Evolutionary conservation across 2,797 vertebrate species (phyloP), one percentile per base, ranked within the genome.

Genomic region (Distichodus sexfasciatus): DNA sequence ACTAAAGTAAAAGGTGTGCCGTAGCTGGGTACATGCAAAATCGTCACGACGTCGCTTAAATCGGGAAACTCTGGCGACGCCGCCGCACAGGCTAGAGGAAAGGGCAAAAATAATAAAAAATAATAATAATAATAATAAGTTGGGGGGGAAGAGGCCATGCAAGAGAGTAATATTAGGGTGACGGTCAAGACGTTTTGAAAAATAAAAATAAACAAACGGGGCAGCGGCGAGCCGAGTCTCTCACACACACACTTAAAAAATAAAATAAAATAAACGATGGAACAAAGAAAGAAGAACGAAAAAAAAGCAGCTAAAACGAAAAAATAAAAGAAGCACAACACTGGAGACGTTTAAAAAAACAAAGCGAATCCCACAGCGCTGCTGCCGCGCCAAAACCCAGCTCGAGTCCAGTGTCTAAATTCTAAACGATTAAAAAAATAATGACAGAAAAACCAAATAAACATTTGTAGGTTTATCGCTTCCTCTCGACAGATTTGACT

Each of bases 1-100:
- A n/a, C n/a, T n/a, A n/a, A n/a, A n/a, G n/a, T n/a, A n/a, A 96
- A 96, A 95, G 89, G 93, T 96, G 95, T 93, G 94, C 91, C 92
- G 94, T 89, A 92, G 89, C 91, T 93, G 91, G 94, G 88, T 93
- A 95, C 95, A 97, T 95, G 95, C 95, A 95, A 96, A 93, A 90
- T 92, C 86, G 88, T 83, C 90, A 91, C 90, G 88, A 92, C 93
- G 91, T 94, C 91, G 92, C 91, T 86, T 92, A 91, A 91, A 93
- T n/a, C n/a, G n/a, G n/a, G n/a, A n/a, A n/a, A n/a, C n/a, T n/a
- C n/a, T n/a, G n/a, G n/a, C n/a, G n/a, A n/a, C n/a, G n/a, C n/a
- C n/a, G n/a, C n/a, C n/a, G n/a, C n/a, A n/a, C n/a, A n/a, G n/a
- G n/a, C n/a, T n/a, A n/a, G n/a, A n/a, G n/a, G n/a, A n/a, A n/a